Evolutionary conservation across 2,888 invertebrate genomes (phyloP).

Genomic region (Chrysina gloriosa): DNA sequence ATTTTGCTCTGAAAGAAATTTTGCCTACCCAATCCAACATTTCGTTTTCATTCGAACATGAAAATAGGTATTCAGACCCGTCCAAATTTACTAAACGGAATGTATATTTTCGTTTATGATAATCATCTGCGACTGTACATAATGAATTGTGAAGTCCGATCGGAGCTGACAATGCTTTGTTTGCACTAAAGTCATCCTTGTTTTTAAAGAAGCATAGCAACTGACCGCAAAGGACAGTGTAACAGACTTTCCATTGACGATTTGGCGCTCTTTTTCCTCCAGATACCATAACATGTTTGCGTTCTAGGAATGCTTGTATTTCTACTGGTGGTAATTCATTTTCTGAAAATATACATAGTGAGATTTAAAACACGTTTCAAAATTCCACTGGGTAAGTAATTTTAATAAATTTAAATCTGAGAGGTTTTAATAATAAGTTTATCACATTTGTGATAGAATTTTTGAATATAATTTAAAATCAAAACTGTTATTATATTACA

Average conservation of each 20-base stretch:
- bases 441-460: no score
- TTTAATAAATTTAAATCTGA: no score
- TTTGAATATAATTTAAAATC: no score
- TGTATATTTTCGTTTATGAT: constrained; percentile 94
- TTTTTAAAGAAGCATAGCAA: constrained; percentile 98
- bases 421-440: no score
- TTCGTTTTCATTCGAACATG: constrained; percentile 77
- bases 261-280: constrained; percentile 96
- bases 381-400: no score
- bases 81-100: constrained; percentile 89
- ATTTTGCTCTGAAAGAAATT: constrained; percentile 90
- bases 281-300: constrained; percentile 93
- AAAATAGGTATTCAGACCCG: constrained; percentile 93
- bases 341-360: constrained; percentile 57
- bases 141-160: constrained; percentile 83
- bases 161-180: constrained; percentile 90
- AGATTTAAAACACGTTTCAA: no score
- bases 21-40: constrained; percentile 93
- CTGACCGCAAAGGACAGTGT: constrained; percentile 96
- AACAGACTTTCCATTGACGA: constrained; percentile 94
- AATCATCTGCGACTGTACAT: constrained; percentile 90
- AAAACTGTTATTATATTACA: no score
- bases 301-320: constrained; percentile 89
- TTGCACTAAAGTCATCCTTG: constrained; percentile 87
- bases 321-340: constrained; percentile 87